These are phyloP conservation scores for Neofelis nebulosa DNA, from an alignment of 2,113 vertebrate species.

Conservation along the genomic window DNA sequence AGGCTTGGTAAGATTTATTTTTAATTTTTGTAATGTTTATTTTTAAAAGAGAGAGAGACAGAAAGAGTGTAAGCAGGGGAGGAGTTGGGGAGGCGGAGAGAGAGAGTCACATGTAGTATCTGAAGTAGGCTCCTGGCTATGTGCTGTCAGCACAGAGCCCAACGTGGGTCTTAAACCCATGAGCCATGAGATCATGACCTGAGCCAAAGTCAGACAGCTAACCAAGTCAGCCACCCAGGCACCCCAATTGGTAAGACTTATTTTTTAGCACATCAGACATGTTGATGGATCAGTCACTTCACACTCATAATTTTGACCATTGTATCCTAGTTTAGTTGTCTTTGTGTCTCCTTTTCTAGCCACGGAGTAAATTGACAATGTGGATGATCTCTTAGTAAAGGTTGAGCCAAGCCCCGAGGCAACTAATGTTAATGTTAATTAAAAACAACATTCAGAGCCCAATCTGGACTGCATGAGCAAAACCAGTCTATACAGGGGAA, in stretches of 20 bases:
- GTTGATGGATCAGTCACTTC: not conserved
- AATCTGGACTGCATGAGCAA: not conserved
- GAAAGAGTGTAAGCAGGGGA: accelerated
- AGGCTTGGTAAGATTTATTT: not conserved
- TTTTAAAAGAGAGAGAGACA: not conserved
- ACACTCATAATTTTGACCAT: not conserved
- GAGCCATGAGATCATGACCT: not conserved
- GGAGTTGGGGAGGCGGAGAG: not conserved
- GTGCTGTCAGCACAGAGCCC: too few relatives aligned
- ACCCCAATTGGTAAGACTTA: not conserved
- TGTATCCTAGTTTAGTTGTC: not conserved
- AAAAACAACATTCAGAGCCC: not conserved
- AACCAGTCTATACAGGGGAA: not conserved
- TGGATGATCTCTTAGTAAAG: not conserved
- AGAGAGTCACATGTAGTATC: not conserved
- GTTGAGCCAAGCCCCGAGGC: accelerated
- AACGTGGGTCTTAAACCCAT: not conserved
- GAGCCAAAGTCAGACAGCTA: not conserved
- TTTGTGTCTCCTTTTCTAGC: not conserved
- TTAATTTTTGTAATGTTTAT: not conserved
- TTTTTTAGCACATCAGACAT: not conserved
- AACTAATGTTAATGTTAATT: not conserved
- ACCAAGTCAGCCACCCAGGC: not conserved
- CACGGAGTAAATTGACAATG: not conserved
- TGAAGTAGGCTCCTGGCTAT: too few relatives aligned